Evolutionary conservation across 1,140 invertebrate genomes (phyloP), one percentile per base, ranked within the genome.

Genomic region (Cydia amplana): DNA sequence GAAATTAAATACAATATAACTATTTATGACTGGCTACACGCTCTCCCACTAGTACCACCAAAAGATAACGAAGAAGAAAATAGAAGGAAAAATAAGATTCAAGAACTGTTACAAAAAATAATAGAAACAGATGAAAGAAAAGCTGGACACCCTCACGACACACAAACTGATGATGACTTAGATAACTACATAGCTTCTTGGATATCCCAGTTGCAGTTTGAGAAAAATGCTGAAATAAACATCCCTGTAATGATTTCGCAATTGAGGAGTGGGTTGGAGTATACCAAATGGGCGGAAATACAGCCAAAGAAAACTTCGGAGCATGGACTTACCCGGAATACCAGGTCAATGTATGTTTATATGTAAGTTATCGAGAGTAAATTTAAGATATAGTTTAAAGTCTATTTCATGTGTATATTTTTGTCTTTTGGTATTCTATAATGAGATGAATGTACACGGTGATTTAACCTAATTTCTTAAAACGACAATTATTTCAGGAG

Each of bases 21-120:
- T 75, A 83, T 87, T 70, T 73, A 75, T 67, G 80, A 85, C 65
- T 87, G 85, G 82, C 23, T 87, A 32, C 80, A 83, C 64, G 83
- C 83, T 78, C 72, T 87, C 28, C 83, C 86, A 14, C 28, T 86
- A n/a, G 16, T 79, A 49, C 64, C 81, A 12, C 73, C 81, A 6
- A 51, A 18, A 36, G 72, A 77, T 72, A 51, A 72, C 25, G 65
- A 79, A 40, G 64, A 75, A 18, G 51, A 78, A 55, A 72, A 77
- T 36, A 20, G 36, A 36, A 79, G 75, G 51, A 73, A 79, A 23
- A 75, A 65, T 72, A 84, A 83, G 78, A 81, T 87, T 55, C 79
- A 46, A 70, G 79, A 83, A 16, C 72, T 87, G 25, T 74, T 83
- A 28, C 78, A 86, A 74, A 82, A 82, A 75, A 73, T 85, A 40